These are phyloP conservation scores for Caprella mutica DNA, from an alignment of 2,888 invertebrate species.

Conservation along the genomic window DNA sequence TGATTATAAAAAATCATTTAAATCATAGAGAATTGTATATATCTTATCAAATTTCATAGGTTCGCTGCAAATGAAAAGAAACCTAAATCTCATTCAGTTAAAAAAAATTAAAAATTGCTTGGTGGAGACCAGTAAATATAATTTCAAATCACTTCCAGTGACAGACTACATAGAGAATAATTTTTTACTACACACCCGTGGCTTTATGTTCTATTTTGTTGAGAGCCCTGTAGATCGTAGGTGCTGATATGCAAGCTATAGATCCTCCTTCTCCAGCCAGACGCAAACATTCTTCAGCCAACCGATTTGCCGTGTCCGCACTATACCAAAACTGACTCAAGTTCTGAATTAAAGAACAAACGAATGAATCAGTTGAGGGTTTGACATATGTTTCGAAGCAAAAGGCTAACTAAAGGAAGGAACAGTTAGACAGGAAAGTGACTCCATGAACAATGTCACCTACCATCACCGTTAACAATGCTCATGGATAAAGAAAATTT, in stretches of 20 bases:
- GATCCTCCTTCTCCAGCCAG: slow-evolving; percentile 47
- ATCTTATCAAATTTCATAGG: no score
- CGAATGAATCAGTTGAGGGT: no score
- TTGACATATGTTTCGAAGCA: no score
- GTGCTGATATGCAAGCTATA: slow-evolving; percentile 77
- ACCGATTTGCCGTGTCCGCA: slow-evolving; percentile 57
- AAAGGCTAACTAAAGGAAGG: no score
- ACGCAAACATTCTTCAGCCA: slow-evolving; percentile 57
- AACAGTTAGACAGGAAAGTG: no score
- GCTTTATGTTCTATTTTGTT: slow-evolving; percentile 35
- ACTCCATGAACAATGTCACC: no score
- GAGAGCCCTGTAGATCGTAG: slow-evolving; percentile 59
- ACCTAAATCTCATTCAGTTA: background rate
- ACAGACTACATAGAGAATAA: background rate
- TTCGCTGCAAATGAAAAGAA: background rate
- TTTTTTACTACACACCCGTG: slow-evolving; percentile 7
- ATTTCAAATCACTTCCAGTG: no score
- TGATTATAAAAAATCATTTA: no score
- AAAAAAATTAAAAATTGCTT: background rate
- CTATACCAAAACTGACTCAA: slow-evolving; percentile 97
- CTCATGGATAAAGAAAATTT: no score
- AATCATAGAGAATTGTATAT: no score
- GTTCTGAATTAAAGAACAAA: no score
- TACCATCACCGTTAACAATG: no score
- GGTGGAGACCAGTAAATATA: background rate